Evolutionary conservation across 2,797 vertebrate species (phyloP), one percentile per base, ranked within the genome.

Genomic region (Gambelia wislizenii): DNA sequence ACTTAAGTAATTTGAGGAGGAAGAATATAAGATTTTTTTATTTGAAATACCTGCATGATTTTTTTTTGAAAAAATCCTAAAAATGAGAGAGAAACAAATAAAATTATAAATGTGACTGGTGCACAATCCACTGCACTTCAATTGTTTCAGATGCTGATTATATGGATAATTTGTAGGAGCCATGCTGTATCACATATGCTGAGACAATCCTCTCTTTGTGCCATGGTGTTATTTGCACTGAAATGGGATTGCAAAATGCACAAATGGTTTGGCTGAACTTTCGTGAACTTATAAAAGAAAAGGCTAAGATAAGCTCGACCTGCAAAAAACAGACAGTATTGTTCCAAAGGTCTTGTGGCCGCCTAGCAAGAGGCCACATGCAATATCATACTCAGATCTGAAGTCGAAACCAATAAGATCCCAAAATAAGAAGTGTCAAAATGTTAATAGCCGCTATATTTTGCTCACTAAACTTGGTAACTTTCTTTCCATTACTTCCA

Each of bases 401-500:
- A 92, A 92, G 20, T 42, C 49, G 9, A 10, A 85, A n/a, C 0
- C 7, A 89, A 88, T 88, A 82, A 61, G 86, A 81, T 85, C 5
- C 20, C 88, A 75, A 87, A 86, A 89, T 78, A 83, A 79, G 90
- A 72, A 86, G 0, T 64, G 59, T 56, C 72, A 90, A 64, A 89
- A 93, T 85, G 49, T 83, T 93, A 90, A 86, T 47, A 85, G 49
- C 49, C 88, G 87, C 87, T 88, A 20, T 75, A 44, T 47, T 91
- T 88, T 91, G 10, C 54, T 91, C 86, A 84, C 61, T 83, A 77
- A 86, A 93, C 33, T 80, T 67, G 36, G 86, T 67, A 91, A 81
- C 56, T 89, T 93, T 79, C 3, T 1, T 92, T 59, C 75, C 13
- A 78, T 89, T 91, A 89, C 56, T 92, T 91, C 54, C 89, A 89